A percentile compares a stretch with the other conserved stretches of the same genome.
Evolutionary conservation across 2,888 invertebrate genomes (phyloP).

Genomic region (Nemapogon koenigi): DNA sequence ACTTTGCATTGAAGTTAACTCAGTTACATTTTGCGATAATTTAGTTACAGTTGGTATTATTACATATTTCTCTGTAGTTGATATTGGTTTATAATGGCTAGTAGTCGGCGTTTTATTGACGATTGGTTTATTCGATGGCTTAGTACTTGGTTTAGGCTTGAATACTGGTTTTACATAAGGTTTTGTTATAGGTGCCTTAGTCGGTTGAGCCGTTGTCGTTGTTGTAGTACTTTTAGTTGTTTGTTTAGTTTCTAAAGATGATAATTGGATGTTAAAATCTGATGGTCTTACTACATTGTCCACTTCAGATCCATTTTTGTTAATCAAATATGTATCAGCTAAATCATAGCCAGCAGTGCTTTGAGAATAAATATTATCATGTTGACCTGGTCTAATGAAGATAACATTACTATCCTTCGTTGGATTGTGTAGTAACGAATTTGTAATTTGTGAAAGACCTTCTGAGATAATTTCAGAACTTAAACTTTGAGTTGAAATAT

Average conservation of each 20-base stretch:
- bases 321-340: conserved; percentile 69
- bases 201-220: conserved; percentile 31
- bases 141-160: conserved; percentile 52
- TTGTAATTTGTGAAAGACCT: conserved; percentile 64
- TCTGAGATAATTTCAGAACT: conserved; percentile 60
- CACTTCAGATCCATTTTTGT: conserved; percentile 62
- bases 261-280: conserved; percentile 56
- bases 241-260: conserved; percentile 56
- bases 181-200: conserved; percentile 44
- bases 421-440: conserved; percentile 48
- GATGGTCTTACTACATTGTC: conserved; percentile 55
- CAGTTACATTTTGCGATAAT: conserved; percentile 43
- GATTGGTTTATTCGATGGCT: conserved; percentile 26
- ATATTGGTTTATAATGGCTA: conserved; percentile 2
- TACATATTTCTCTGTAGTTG: conserved; percentile 50
- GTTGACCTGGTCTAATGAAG: conserved; percentile 32
- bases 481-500: conserved; percentile 32
- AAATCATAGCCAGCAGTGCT: conserved; percentile 66
- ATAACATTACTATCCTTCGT: conserved; percentile 46
- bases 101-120: conserved; percentile 15
- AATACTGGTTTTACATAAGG: conserved; percentile 60
- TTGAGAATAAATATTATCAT: conserved; percentile 43
- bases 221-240: conserved; percentile 32
- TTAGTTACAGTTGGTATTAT: conserved; percentile 64
- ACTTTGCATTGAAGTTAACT: conserved; percentile 52